Base-by-base conservation (phyloP, 2,797 vertebrate species). In the Sebastes miniatus region DNA sequence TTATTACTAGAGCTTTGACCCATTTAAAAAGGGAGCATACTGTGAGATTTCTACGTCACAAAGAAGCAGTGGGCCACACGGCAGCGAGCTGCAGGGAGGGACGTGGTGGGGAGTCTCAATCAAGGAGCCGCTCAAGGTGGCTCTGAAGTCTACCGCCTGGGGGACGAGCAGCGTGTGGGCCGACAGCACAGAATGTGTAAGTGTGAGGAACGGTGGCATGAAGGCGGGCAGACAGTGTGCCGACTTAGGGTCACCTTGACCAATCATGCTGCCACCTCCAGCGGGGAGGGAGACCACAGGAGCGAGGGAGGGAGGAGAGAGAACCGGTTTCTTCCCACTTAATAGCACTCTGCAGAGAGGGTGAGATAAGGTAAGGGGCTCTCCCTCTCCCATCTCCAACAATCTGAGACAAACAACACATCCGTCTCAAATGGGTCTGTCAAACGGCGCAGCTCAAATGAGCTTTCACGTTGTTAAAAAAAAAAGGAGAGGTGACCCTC, bases 161-260 rank as follows among this genome's bases (percentile, higher is more conserved):
- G 68, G 70, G 62, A 13, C 39, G 3, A 24, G 24, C 69, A 62
- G 66, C 0, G 29, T 14, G 59, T 0, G 20, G 73, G 70, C 66
- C 20, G 13, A 80, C 83, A 69, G 64, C 57, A 64, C 59, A 68
- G 63, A 76, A 68, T 14, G 65, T 76, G 47, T 80, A 69, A 80
- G 82, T 68, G 69, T 75, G 82, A 84, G 43, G 56, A 68, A 34
- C 22, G 58, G 36, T 47, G 78, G 76, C 67, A 52, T 11, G 73
- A 78, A 63, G 69, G 69, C 14, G 22, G 59, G 36, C 66, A 75
- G 80, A 78, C 80, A 43, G 61, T 1, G 70, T 10, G 47, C 74
- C 32, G 36, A 32, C 73, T 11, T 7, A 6, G 64, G 84, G 90
- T 92, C 90, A 92, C 89, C 88, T 88, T 90, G 76, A 92, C 76